Conservation (phyloP, 37 sponge, comb jelly and placozoan species). For the Tethya wilhelma region DNA sequence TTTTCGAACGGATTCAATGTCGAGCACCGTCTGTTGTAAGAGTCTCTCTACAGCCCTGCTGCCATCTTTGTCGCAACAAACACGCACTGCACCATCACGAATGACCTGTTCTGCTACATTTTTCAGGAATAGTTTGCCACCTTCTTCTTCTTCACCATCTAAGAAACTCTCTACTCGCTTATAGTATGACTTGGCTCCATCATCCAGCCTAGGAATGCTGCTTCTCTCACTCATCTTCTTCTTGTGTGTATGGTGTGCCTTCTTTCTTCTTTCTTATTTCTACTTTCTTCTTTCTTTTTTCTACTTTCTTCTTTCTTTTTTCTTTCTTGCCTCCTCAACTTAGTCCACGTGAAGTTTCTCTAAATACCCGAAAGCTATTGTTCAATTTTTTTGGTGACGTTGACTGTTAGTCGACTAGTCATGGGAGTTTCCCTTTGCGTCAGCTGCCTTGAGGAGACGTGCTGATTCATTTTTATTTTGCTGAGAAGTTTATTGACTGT, state of each 20-base stretch:
- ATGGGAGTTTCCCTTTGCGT: too few relatives aligned
- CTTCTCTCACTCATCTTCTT: too few relatives aligned
- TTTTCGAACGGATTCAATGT: not conserved
- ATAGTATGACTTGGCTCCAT: slow-evolving; percentile 51
- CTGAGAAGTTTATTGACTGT: too few relatives aligned
- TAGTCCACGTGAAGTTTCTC: too few relatives aligned
- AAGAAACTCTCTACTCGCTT: slow-evolving; percentile 44
- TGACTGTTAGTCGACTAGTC: too few relatives aligned
- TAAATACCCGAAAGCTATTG: too few relatives aligned
- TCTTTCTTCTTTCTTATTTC: not conserved
- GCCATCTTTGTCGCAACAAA: slow-evolving; percentile 62
- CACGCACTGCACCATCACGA: slow-evolving; percentile 33
- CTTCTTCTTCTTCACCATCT: slow-evolving; percentile 43
- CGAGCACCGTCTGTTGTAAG: slow-evolving; percentile 7
- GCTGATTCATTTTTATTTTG: too few relatives aligned
- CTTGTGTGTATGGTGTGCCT: too few relatives aligned
- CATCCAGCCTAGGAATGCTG: slow-evolving; percentile 32
- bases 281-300: not conserved
- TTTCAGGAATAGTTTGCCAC: slow-evolving; percentile 21
- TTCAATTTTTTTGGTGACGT: too few relatives aligned
- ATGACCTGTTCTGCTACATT: slow-evolving; percentile 61
- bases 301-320: too few relatives aligned
- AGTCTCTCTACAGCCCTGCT: slow-evolving; percentile 50
- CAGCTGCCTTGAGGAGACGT: too few relatives aligned
- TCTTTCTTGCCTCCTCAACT: too few relatives aligned